Conservation (phyloP, 53 echinoderm and acorn worm genomes). For the Arbacia lixula region DNA sequence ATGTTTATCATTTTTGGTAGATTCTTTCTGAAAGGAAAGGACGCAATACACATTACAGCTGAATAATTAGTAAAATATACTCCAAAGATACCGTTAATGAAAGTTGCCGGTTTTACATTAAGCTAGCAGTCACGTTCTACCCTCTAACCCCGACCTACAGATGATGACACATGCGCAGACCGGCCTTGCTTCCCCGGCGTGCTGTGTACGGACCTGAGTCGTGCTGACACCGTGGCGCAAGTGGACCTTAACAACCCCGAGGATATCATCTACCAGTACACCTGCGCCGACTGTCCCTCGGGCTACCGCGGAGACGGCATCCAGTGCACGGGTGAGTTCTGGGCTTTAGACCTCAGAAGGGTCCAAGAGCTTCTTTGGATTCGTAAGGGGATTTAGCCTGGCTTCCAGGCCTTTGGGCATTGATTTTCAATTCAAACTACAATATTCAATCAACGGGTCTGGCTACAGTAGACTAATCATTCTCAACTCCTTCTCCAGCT, state of each 20-base stretch:
- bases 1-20: no score
- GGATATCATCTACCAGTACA: conserved; percentile 66
- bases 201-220: conserved; percentile 54
- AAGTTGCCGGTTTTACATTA: no score
- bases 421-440: no score
- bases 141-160: no score
- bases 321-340: conserved; percentile 68
- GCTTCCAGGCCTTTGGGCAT: no score
- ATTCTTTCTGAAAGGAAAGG: not conserved
- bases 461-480: no score
- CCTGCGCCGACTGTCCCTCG: conserved; percentile 77
- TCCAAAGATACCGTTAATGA: not conserved
- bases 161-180: conserved; percentile 31
- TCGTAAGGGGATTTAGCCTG: no score
- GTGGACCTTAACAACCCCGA: conserved; percentile 36
- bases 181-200: conserved; percentile 72
- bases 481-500: no score
- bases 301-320: conserved; percentile 84
- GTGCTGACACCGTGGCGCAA: conserved; percentile 18
- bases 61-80: not conserved
- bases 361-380: no score
- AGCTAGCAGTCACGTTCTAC: no score
- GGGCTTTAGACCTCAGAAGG: no score
- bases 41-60: not conserved
- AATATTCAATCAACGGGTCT: no score